These are phyloP conservation scores for Chromobotia macracanthus DNA, from an alignment of 2,797 vertebrate species.

Conservation along the genomic window DNA sequence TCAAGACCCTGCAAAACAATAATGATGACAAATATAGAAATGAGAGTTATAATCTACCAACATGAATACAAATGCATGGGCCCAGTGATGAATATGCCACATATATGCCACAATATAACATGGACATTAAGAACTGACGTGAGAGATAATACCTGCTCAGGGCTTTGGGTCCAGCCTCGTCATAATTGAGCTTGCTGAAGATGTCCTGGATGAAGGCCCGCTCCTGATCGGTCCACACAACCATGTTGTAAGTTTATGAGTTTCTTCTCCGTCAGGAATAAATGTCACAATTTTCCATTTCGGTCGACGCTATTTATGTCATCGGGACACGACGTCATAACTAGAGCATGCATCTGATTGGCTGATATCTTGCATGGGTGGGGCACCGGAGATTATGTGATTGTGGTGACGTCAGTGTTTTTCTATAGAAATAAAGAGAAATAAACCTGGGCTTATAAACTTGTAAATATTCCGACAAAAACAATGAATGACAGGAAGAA, in stretches of 20 bases:
- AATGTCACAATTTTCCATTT: slow-evolving; percentile 20
- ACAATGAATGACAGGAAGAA: background rate
- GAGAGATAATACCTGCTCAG: slow-evolving; percentile 65
- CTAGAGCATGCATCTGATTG: slow-evolving; percentile 32
- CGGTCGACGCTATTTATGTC: slow-evolving; percentile 60
- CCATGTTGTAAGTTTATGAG: slow-evolving; percentile 68
- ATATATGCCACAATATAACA: too few relatives aligned
- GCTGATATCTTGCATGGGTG: slow-evolving; percentile 14
- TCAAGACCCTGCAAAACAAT: slow-evolving; percentile 75
- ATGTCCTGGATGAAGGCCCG: slow-evolving; percentile 66
- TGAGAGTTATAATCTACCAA: background rate
- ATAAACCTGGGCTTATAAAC: background rate
- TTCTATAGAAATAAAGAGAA: background rate
- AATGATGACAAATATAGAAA: background rate
- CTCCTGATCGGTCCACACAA: slow-evolving; percentile 74
- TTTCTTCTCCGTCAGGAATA: slow-evolving; percentile 49
- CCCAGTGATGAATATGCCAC: too few relatives aligned
- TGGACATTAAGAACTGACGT: background rate
- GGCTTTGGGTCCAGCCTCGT: slow-evolving; percentile 69
- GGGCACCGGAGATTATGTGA: background rate
- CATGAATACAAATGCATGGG: too few relatives aligned
- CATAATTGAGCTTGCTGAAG: slow-evolving; percentile 69
- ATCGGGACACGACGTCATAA: slow-evolving; percentile 19
- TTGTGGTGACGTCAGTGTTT: background rate
- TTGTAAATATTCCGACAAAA: too few relatives aligned